Percentiles rank a stretch among this genome's conserved stretches.
phyloP scores from a whole-genome alignment of 2,113 vertebrate species.

The Entomyzon cyanotis region DNA sequence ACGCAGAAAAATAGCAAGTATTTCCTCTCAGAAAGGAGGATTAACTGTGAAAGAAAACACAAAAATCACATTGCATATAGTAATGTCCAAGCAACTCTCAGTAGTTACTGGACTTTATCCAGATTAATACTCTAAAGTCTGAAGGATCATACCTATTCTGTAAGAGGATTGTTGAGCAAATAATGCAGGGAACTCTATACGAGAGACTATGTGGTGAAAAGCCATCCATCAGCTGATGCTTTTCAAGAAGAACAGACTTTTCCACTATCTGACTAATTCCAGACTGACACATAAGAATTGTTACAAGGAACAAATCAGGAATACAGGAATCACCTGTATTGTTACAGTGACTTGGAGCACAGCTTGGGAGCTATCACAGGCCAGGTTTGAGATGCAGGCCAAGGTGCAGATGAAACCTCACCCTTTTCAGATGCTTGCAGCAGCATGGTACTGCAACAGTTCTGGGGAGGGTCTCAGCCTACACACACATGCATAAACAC shows the following conservation, averaged over 20 bases:
- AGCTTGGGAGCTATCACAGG: background rate
- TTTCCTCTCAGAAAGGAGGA: background rate
- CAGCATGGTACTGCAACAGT: background rate
- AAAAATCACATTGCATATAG: background rate
- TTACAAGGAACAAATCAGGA: background rate
- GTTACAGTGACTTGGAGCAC: background rate
- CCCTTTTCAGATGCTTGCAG: background rate
- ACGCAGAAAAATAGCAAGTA: background rate
- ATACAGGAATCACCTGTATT: background rate
- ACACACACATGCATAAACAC: background rate
- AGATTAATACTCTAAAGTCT: background rate
- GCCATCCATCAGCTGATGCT: background rate
- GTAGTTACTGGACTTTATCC: background rate
- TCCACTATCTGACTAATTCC: background rate
- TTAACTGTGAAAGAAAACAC: background rate
- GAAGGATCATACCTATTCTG: background rate
- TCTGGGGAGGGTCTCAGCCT: background rate
- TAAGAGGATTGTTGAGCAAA: background rate
- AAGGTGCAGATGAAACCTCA: background rate
- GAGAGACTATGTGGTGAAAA: background rate
- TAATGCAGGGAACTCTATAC: background rate
- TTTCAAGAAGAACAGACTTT: background rate
- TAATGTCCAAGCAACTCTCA: background rate
- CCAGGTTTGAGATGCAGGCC: background rate
- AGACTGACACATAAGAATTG: background rate